Base-by-base conservation (phyloP, 2,797 vertebrate species). In the Mastacembelus armatus region DNA sequence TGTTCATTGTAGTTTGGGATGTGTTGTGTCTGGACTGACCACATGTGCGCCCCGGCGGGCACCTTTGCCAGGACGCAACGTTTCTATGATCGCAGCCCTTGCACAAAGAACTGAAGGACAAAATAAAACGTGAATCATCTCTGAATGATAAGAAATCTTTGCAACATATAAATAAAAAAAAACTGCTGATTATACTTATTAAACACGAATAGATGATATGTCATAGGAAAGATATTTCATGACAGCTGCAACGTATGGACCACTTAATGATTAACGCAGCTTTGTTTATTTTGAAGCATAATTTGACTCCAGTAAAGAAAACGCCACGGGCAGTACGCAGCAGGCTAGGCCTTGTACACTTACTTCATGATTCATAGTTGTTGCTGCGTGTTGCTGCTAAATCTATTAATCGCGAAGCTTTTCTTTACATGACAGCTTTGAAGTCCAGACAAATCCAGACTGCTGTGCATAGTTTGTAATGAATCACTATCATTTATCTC, bases 1-100 rank as follows among this genome's bases (percentile, higher is more conserved):
- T 63, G 45, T 63, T 36, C 66, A 66, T 84, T 85, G 66, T 84
- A 21, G 45, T 66, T 51, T 30, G 33, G 44, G 63, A 59, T 65
- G 77, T 70, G 63, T 79, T 59, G 18, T 51, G 80, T 83, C 80
- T 81, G 78, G 70, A 71, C 56, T 77, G 75, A 83, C 68, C 78
- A 81, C 83, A 61, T 76, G 78, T 77, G 71, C 39, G 35, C 73
- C 50, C 68, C 43, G 12, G 26, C 22, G 71, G 68, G 67, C 66
- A 68, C 65, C 66, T 11, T 77, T 30, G 48, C n/a, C 47, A 68
- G 19, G 60, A 42, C 39, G 16, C 47, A 9, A 5, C 1, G 24
- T 24, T 68, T 65, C 48, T 78, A 42, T 52, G 65, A 36, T 40
- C 49, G 6, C 33, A 56, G 19, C 44, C 39, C 18, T 19, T 44